Evolutionary conservation across 2,888 invertebrate genomes (phyloP).

Genomic region (Choristoneura rosaceana): DNA sequence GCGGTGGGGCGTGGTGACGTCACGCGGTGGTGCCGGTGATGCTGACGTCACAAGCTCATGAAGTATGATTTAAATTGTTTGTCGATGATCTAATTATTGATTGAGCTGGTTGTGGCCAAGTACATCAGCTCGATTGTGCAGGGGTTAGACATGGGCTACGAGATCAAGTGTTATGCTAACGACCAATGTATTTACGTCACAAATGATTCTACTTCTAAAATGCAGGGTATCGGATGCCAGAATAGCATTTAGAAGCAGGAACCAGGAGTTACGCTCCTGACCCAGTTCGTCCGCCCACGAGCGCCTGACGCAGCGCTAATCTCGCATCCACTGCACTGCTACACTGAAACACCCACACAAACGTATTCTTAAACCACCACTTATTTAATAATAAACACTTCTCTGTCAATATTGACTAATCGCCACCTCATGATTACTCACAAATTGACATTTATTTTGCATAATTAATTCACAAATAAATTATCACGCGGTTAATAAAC

Average conservation of each 20-base stretch:
- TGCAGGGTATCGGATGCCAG: background rate
- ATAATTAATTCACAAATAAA: background rate
- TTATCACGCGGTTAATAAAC: background rate
- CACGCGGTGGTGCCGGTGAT: no score
- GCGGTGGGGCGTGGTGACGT: no score
- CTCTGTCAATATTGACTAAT: background rate
- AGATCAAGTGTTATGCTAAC: no score
- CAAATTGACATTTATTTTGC: background rate
- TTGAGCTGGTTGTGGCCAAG: no score
- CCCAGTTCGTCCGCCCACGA: background rate
- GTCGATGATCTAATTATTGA: no score
- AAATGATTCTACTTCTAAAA: no score
- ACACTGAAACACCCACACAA: no score
- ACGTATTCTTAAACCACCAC: background rate
- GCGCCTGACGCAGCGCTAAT: conserved; percentile 1
- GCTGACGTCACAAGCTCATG: no score
- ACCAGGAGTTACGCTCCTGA: conserved; percentile 2
- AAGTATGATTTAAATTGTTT: no score
- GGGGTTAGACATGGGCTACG: no score
- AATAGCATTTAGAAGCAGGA: conserved; percentile 10
- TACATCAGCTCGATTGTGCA: no score
- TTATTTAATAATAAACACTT: background rate
- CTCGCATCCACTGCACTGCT: background rate
- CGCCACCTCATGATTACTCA: background rate
- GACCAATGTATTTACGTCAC: no score